Conservation (phyloP, 2,113 vertebrate genomes). For the Paramisgurnus dabryanus region DNA sequence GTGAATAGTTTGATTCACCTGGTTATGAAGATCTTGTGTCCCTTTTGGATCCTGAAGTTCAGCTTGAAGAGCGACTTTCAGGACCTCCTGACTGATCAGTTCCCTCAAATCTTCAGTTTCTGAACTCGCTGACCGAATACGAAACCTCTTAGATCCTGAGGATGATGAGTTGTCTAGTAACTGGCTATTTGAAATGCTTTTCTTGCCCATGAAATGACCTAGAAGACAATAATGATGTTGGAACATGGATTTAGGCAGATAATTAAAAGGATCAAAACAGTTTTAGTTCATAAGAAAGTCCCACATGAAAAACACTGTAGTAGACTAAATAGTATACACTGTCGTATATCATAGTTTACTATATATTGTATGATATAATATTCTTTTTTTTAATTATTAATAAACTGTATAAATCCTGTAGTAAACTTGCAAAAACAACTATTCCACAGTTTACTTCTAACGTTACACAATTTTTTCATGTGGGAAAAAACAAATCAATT, state of each 20-base stretch:
- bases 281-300: too few relatives aligned
- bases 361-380: too few relatives aligned
- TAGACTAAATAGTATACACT: too few relatives aligned
- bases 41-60: conserved; percentile 57
- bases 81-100: conserved; percentile 72
- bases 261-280: too few relatives aligned
- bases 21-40: conserved; percentile 46
- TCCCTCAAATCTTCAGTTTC: conserved; percentile 66
- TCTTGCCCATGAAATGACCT: conserved; percentile 98
- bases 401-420: too few relatives aligned
- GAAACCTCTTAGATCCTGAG: conserved; percentile 41
- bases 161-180: conserved; percentile 53
- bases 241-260: background rate
- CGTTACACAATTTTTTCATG: too few relatives aligned
- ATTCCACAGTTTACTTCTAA: too few relatives aligned
- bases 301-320: too few relatives aligned
- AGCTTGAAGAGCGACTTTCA: conserved; percentile 70
- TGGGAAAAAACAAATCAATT: too few relatives aligned
- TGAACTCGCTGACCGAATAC: conserved; percentile 49
- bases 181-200: conserved; percentile 74
- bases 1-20: conserved; percentile 64
- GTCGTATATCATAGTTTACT: too few relatives aligned
- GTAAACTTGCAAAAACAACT: too few relatives aligned
- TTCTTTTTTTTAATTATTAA: too few relatives aligned
- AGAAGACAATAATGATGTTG: conserved; percentile 21